phyloP scores from a whole-genome alignment of 2,113 vertebrate species.

The Mesitornis unicolor region DNA sequence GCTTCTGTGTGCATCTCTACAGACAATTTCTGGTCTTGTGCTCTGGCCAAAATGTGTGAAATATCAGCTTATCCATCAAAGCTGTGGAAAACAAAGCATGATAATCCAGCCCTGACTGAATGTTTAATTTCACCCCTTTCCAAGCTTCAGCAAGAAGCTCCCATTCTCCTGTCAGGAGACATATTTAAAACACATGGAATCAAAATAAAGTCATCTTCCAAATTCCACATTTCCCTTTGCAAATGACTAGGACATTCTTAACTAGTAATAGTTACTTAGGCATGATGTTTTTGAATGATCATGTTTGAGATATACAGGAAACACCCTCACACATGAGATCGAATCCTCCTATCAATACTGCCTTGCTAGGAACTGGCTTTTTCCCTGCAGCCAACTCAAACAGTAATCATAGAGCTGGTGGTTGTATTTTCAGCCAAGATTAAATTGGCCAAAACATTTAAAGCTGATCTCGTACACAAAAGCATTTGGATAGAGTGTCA shows the following conservation, averaged over 20 bases:
- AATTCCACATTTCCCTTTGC: constrained; percentile 28
- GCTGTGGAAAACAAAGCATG: neutral
- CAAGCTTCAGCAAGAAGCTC: neutral
- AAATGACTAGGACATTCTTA: neutral
- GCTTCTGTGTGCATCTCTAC: neutral
- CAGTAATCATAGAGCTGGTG: neutral
- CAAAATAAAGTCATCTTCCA: neutral
- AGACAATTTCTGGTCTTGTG: neutral
- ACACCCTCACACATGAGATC: neutral
- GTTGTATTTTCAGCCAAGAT: neutral
- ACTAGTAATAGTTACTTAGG: neutral
- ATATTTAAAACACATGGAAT: neutral
- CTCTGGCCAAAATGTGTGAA: neutral
- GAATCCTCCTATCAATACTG: neutral
- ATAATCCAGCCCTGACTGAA: neutral
- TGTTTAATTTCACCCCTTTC: neutral
- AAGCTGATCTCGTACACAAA: neutral
- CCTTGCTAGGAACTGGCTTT: neutral
- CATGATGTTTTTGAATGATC: neutral
- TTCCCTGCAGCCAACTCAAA: constrained; percentile 13
- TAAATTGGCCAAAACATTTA: neutral
- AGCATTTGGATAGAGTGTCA: neutral
- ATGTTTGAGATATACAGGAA: neutral
- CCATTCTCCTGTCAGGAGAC: neutral
- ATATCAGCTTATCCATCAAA: neutral